Conservation (phyloP, 2,797 vertebrate species). For the Bradypodion ventrale region DNA sequence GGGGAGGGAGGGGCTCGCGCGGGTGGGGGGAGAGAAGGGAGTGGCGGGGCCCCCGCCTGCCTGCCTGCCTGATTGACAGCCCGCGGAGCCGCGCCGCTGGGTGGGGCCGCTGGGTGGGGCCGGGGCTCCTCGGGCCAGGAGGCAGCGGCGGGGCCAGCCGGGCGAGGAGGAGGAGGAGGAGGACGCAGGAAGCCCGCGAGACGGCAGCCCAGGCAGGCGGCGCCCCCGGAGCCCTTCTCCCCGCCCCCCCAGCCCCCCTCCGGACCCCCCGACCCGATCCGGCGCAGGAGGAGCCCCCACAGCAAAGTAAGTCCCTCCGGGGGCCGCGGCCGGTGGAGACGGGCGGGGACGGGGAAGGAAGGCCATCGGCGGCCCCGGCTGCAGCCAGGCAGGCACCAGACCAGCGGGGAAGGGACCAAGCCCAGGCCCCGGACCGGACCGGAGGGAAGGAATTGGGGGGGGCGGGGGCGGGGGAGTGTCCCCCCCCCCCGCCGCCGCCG, state of each 20-base stretch:
- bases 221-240: too few species aligned
- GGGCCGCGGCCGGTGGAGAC: too few species aligned
- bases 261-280: too few species aligned
- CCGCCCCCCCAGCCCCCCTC: constrained; percentile 29
- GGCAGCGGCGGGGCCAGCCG: constrained; percentile 71
- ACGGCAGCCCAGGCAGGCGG: background rate
- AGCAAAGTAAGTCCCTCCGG: constrained; percentile 1
- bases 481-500: too few species aligned
- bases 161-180: constrained; percentile 78
- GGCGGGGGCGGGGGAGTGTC: too few species aligned
- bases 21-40: background rate
- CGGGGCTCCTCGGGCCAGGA: constrained; percentile 85
- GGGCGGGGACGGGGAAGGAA: background rate
- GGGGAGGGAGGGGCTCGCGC: background rate
- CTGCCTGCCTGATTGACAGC: constrained; percentile 71
- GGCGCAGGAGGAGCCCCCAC: background rate
- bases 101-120: constrained; percentile 94
- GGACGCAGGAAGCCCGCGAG: background rate
- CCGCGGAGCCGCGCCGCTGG: constrained; percentile 76
- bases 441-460: too few species aligned
- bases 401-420: background rate
- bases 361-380: too few species aligned
- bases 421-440: too few species aligned
- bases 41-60: too few species aligned
- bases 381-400: background rate